Base-by-base conservation (phyloP, 2,113 vertebrate species). In the Tenebrosternarchus preto region DNA sequence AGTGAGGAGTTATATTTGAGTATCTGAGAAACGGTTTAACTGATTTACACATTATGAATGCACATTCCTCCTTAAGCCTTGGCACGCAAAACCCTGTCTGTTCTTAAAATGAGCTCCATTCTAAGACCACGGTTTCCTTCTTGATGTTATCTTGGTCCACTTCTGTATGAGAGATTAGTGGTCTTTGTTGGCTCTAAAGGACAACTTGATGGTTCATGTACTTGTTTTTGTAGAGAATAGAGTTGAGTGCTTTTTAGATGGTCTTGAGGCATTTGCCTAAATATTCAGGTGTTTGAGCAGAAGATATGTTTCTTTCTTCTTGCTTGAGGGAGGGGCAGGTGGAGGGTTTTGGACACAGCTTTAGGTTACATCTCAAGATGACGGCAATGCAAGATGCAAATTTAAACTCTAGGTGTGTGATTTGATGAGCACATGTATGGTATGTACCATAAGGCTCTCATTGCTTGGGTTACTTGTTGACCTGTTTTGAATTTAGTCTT, bases 191-290 rank as follows among this genome's bases (percentile, higher is more conserved):
- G 24, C 50, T 56, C 31, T 43, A 4, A 12, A 68, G 9, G 16
- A 69, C n/a, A 53, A 39, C 19, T 33, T 20, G n/a, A 39, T 78
- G n/a, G n/a, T n/a, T n/a, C n/a, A n/a, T n/a, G n/a, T 69, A 68
- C 39, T 12, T 8, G 17, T 59, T 20, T 39, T 27, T 60, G 11
- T 70, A 25, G 61, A 22, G 9, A 69, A 0, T n/a, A 36, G 29
- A 67, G 19, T 36, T 19, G 36, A 39, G 19, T 1, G 3, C 6
- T 68, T 20, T 68, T n/a, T 3, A 39, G 16, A 39, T n/a, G 31
- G 31, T 1, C 19, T 22, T 68, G 27, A 66, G 16, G 7, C 1
- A 25, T 15, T 59, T 43, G 4, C 5, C 11, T 25, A 39, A 27
- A 68, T 22, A 60, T 70, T 46, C 24, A 60, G 22, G 75, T 55